Evolutionary conservation across 2,888 invertebrate species (phyloP), one percentile per base, ranked within the genome.

Genomic region (Linnaemya tessellans): DNA sequence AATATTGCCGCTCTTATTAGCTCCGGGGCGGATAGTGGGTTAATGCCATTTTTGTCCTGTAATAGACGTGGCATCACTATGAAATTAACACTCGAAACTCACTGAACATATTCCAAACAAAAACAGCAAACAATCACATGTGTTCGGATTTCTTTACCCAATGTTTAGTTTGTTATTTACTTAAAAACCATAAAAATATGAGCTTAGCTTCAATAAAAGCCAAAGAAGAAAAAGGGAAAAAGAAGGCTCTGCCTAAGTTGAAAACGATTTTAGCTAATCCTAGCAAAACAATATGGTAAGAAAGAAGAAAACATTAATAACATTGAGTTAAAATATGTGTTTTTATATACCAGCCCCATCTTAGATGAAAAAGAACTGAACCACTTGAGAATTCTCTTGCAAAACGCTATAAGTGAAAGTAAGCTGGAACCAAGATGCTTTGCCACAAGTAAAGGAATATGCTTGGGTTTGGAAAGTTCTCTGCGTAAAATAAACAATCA

Each of bases 251-350:
- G 30, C 91, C 91, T 7, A 91, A 89, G 46, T 65, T 91, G n/a
- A 91, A 91, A 35, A 88, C 88, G 2, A 84, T 91, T 15, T 51
- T 91, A 49, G 91, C 90, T 9, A 90, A 89, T 88, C 91, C 91
- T 0, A 87, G 87, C 58, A 79, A 67, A 65, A 68, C 22, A 43
- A 64, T 56, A 83, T 83, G 82, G 85, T 83, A 80, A 56, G n/a
- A 22, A 20, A 1, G 85, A 80, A 75, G 49, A 30, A 22, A 20
- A 1, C 1, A 8, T 4, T 64, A 7, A 8, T 0, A 0, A 0
- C 5, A 58, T 11, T 46, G 18, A 9, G 3, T 15, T 11, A 15
- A 9, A 30, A 30, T 2, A 0, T n/a, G 4, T 15, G 15, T 15
- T 5, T 25, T 18, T 51, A 15, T n/a, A 0, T 81, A 86, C 0